Evolutionary conservation across 2,113 vertebrate genomes (phyloP), one percentile per base, ranked within the genome.

Genomic region (Tympanuchus pallidicinctus): DNA sequence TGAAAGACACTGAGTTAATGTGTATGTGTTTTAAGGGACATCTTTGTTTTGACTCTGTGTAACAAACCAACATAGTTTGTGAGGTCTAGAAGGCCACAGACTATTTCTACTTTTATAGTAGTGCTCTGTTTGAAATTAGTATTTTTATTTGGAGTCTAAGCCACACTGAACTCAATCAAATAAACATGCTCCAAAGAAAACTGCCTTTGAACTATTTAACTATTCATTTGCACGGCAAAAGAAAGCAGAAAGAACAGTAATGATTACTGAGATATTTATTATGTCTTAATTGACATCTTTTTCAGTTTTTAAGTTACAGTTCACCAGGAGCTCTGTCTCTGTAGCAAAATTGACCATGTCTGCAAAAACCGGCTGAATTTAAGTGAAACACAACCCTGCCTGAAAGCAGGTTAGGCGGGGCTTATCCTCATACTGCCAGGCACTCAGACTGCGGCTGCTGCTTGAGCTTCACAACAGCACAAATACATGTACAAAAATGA

Each of bases 151-250:
- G 90, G 95, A 88, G 91, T 95, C 91, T 86, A 92, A 89, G 63
- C 93, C 89, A 90, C 89, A 86, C 47, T 83, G 94, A 88, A 90
- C 86, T 94, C 72, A 24, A 91, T 88, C 82, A 95, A 91, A 96
- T 86, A 96, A 96, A 93, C 92, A 93, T 90, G 93, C 66, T 75
- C 82, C 59, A 66, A 86, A 88, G 82, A 63, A 90, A 94, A 90
- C 69, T 57, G 73, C 40, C 76, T 94, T 95, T 94, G 76, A 95
- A 91, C 52, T 88, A 28, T 66, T 95, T 96, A 97, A 95, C 94
- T 90, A 63, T 86, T 92, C 32, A 7, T 48, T 70, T 69, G 32
- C 59, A 72, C 21, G 79, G 60, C 70, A 82, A 82, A 81, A 59
- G 81, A 59, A 70, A 47, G 25, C 45, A 66, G 48, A 71, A 89